Percentiles rank a stretch among this genome's conserved stretches.
These are phyloP conservation scores for Cochlearius cochlearius DNA, from an alignment of 2,113 vertebrate genomes.

Conservation along the genomic window DNA sequence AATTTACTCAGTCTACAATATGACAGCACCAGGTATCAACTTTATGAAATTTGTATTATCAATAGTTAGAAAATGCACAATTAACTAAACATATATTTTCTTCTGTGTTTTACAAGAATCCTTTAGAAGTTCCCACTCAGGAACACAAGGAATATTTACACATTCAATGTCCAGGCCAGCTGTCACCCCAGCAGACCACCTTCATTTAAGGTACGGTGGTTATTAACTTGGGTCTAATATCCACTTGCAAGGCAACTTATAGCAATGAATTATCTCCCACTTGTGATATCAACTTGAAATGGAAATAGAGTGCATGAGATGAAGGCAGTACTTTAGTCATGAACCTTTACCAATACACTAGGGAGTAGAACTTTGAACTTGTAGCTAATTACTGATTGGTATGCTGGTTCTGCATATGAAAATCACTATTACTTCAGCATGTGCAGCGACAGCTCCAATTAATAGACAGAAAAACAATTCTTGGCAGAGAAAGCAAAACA, in stretches of 20 bases:
- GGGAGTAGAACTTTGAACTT: slow-evolving; percentile 9
- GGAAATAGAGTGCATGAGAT: background rate
- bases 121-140: background rate
- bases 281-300: background rate
- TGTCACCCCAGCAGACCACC: background rate
- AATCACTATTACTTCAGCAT: slow-evolving; percentile 28
- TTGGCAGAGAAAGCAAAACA: slow-evolving; percentile 53
- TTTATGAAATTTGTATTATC: background rate
- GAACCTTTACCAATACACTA: background rate
- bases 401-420: slow-evolving; percentile 36
- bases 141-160: background rate
- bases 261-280: background rate
- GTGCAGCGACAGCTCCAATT: slow-evolving; percentile 46
- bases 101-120: background rate
- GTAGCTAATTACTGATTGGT: slow-evolving; percentile 24
- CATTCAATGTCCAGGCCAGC: background rate
- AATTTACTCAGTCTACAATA: background rate
- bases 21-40: background rate
- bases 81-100: background rate
- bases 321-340: background rate
- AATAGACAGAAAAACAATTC: slow-evolving; percentile 19
- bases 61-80: background rate
- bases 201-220: background rate
- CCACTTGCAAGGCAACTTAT: background rate
- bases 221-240: background rate